A percentile compares a stretch with the other conserved stretches of the same genome.
Evolutionary conservation across 2,797 vertebrate genomes (phyloP).

Genomic region (Microchirus variegatus): DNA sequence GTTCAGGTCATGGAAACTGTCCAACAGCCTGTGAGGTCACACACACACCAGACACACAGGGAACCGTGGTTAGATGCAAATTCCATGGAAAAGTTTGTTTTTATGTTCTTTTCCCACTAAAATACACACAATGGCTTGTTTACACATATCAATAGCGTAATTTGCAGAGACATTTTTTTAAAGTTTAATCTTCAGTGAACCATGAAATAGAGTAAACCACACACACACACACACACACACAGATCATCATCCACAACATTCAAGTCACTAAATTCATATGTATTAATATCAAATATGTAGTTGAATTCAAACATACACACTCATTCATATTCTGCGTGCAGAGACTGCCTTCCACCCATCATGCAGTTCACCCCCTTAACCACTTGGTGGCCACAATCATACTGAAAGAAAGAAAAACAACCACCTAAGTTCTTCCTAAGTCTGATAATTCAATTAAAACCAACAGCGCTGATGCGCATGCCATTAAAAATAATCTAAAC

Average conservation of each 20-base stretch:
- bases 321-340: background rate
- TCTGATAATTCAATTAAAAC: too few species aligned
- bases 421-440: too few species aligned
- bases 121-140: too few species aligned
- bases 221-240: too few species aligned
- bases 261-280: too few species aligned
- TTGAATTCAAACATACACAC: background rate
- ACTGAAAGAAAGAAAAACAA: too few species aligned
- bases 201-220: too few species aligned
- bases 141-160: background rate
- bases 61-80: background rate
- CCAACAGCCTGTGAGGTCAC: conserved; percentile 69
- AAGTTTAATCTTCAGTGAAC: background rate
- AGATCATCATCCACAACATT: too few species aligned
- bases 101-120: background rate
- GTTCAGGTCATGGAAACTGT: conserved; percentile 81
- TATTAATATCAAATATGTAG: too few species aligned
- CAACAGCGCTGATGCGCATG: too few species aligned
- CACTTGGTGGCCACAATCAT: too few species aligned
- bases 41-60: background rate
- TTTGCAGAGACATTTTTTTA: background rate
- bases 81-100: background rate
- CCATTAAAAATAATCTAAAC: too few species aligned
- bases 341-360: fast-evolving
- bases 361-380: conserved; percentile 15